phyloP scores from a whole-genome alignment of 2,888 invertebrate species.

The Pyrgus malvae region DNA sequence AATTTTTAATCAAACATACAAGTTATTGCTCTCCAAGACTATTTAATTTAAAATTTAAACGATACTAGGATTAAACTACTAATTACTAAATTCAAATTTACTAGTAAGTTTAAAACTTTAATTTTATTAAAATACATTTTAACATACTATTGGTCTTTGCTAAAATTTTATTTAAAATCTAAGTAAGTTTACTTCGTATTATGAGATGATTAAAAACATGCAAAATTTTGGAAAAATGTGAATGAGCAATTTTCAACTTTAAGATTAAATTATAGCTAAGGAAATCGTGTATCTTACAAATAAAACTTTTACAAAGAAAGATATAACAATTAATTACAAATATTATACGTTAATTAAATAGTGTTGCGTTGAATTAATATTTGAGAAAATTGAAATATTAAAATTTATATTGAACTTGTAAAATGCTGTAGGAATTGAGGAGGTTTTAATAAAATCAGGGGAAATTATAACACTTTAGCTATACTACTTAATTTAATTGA shows the following conservation, averaged over 20 bases:
- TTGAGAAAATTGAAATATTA: too few relatives aligned
- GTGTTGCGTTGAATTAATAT: too few relatives aligned
- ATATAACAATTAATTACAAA: background rate
- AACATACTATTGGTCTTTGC: constrained; percentile 76
- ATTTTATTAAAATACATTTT: constrained; percentile 63
- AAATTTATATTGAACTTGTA: too few relatives aligned
- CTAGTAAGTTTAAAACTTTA: constrained; percentile 43
- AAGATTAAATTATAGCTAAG: constrained; percentile 37
- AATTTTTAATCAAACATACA: constrained; percentile 45
- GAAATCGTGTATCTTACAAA: constrained; percentile 33
- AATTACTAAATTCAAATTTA: constrained; percentile 49
- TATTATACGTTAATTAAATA: too few relatives aligned
- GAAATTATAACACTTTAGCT: too few relatives aligned
- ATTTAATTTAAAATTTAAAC: constrained; percentile 46
- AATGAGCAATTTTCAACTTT: constrained; percentile 64
- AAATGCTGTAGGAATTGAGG: too few relatives aligned
- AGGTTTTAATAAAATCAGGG: too few relatives aligned
- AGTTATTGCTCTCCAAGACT: constrained; percentile 12
- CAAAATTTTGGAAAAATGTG: constrained; percentile 52
- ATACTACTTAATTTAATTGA: too few relatives aligned
- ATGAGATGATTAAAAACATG: constrained; percentile 66
- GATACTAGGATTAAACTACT: constrained; percentile 56
- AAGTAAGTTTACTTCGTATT: constrained; percentile 47
- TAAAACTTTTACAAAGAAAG: constrained; percentile 18
- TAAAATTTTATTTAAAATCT: constrained; percentile 55